Base-by-base conservation (phyloP, 2,888 invertebrate genomes). In the Actias luna region DNA sequence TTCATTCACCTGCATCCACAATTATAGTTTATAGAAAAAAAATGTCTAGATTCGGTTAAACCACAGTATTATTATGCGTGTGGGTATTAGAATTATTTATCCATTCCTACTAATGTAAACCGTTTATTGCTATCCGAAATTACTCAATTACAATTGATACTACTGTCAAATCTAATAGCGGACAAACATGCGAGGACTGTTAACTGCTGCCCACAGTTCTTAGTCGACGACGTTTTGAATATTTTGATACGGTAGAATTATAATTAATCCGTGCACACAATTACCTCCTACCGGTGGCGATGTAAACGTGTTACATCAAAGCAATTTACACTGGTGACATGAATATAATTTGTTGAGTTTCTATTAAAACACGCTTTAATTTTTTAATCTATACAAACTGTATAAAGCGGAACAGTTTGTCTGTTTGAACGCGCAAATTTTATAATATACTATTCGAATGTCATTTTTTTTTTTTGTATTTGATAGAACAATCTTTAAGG, bases 71-170 rank as follows among this genome's bases (percentile, higher is more conserved):
- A n/a, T n/a, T n/a, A n/a, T n/a, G n/a, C n/a, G n/a, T n/a, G n/a
- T n/a, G n/a, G n/a, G n/a, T n/a, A n/a, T n/a, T n/a, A n/a, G 42
- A 42, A 46, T 39, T 57, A 29, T 12, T 58, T 58, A 33, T 22
- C 4, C 0, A 58, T 27, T n/a, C 16, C 16, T 55, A 55, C 52
- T 64, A 67, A 67, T 64, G 59, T 60, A 63, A 64, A 67, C 67
- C 63, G 63, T 68, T 67, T 66, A 68, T 59, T 65, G 64, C 61
- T 59, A 64, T 66, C 71, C 63, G 68, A 71, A 73, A 69, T 69
- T 50, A 72, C 67, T 67, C 67, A 71, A 76, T 72, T 71, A 75
- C 67, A 72, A 67, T 63, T 63, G 67, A 67, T 64, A 72, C 67
- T 71, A 74, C 66, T 69, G 46, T 63, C 59, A 62, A 70, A 61